Percentiles rank a stretch among this genome's conserved stretches.
phyloP scores from a whole-genome alignment of 2,113 vertebrate genomes.

The Semnornis frantzii region DNA sequence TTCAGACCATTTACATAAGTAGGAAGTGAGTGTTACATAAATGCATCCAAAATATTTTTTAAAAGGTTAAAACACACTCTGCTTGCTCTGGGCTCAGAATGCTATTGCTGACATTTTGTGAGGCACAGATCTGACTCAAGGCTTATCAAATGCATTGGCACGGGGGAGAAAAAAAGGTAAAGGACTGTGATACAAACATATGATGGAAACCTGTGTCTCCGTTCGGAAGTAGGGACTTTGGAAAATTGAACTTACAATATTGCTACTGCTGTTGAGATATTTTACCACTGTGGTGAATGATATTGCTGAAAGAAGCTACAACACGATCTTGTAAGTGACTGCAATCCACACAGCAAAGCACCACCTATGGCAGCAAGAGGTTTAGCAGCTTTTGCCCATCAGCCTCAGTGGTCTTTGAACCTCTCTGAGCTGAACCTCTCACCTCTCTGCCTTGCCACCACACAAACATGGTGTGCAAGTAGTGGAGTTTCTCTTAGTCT shows the following conservation, averaged over 20 bases:
- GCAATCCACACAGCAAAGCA: not conserved
- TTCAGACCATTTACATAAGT: not conserved
- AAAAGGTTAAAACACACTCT: not conserved
- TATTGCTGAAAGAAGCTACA: not conserved
- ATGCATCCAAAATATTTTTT: not conserved
- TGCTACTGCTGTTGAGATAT: not conserved
- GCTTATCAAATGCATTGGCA: not conserved
- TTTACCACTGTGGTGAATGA: not conserved
- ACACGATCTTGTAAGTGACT: not conserved
- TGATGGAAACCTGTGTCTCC: not conserved
- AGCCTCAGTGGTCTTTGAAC: not conserved
- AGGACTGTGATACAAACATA: not conserved
- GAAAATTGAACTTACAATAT: not conserved
- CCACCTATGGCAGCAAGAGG: not conserved
- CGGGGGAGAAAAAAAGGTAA: not conserved
- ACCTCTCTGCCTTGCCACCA: no score
- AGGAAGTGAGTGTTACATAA: not conserved
- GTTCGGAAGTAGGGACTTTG: not conserved
- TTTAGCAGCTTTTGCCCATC: not conserved
- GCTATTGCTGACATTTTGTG: not conserved
- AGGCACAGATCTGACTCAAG: not conserved
- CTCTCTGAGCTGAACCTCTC: not conserved
- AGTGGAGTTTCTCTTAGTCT: not conserved
- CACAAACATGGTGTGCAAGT: rapidly evolving
- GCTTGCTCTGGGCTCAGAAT: not conserved